phyloP scores from a whole-genome alignment of 2,113 vertebrate species.

The Prochilodus magdalenae region DNA sequence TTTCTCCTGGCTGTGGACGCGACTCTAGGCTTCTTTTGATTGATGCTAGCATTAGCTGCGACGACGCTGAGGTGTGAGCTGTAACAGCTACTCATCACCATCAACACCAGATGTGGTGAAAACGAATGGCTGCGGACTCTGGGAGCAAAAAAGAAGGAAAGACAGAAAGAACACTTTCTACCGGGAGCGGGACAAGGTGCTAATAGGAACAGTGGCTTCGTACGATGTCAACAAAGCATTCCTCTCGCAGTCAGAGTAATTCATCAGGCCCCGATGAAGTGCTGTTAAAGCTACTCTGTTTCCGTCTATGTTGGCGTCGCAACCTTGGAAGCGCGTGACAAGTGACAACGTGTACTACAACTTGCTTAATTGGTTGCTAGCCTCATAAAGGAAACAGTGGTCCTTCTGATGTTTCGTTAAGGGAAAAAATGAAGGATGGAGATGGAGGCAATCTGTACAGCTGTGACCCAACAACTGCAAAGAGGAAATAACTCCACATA shows the following conservation, averaged over 20 bases:
- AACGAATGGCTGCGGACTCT: not conserved
- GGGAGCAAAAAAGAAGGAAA: not conserved
- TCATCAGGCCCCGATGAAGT: not conserved
- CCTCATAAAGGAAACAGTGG: too few species aligned
- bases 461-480: too few species aligned
- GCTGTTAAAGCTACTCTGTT: not conserved
- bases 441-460: too few species aligned
- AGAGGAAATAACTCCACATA: too few species aligned
- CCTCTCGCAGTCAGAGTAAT: not conserved
- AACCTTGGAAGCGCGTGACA: not conserved
- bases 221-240: not conserved
- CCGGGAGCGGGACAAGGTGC: not conserved
- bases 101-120: conserved; percentile 14
- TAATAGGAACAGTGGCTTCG: conserved; percentile 23
- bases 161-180: not conserved
- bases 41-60: not conserved
- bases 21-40: not conserved
- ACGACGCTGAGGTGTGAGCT: not conserved
- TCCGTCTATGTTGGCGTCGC: not conserved
- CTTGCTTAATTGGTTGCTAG: too few species aligned
- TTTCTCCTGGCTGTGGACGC: not conserved
- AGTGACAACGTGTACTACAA: not conserved
- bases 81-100: not conserved
- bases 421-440: too few species aligned
- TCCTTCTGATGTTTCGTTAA: too few species aligned